Base-by-base conservation (phyloP, 2,888 invertebrate species). In the Embidobia sp. region DNA sequence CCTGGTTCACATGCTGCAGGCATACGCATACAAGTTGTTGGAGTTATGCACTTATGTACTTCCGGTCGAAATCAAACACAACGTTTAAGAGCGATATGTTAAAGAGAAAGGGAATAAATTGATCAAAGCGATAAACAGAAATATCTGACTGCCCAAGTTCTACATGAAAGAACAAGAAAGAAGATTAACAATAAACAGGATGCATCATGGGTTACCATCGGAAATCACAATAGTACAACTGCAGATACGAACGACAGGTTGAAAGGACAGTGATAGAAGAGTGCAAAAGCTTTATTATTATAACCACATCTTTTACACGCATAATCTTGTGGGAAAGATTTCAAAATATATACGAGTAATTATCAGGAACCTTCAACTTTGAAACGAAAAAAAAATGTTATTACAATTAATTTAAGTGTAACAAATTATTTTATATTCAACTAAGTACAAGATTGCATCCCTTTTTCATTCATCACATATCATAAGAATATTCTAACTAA, bases 221-320 rank as follows among this genome's bases (percentile, higher is more conserved):
- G 84, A 86, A 87, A 88, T 88, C 86, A 88, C 86, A 88, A 87
- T 87, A 84, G 87, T 81, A 81, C 3, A 22, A 88, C 87, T 87
- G 84, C 88, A 87, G 85, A 86, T 81, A 82, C 81, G 81, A 86
- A 81, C 81, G 81, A 82, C 87, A 86, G 84, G 85, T 85, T 86
- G 84, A 85, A 86, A 85, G 82, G 83, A 79, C 79, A 80, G 73
- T 74, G 80, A 64, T 83, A 82, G 84, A 82, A 80, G 80, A 84
- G 80, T 79, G 61, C 76, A 77, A 75, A 66, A 72, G 78, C 66
- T 78, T 82, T 84, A 83, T 85, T 83, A 86, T 86, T 86, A 86
- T 76, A 72, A 55, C 57, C 66, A 79, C 80, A 75, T 80, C 79
- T 80, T 80, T 83, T 73, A 78, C 79, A 72, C 81, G 26, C 51